Evolutionary conservation across 1,140 invertebrate species (phyloP).

Genomic region (Adoxophyes honmai): DNA sequence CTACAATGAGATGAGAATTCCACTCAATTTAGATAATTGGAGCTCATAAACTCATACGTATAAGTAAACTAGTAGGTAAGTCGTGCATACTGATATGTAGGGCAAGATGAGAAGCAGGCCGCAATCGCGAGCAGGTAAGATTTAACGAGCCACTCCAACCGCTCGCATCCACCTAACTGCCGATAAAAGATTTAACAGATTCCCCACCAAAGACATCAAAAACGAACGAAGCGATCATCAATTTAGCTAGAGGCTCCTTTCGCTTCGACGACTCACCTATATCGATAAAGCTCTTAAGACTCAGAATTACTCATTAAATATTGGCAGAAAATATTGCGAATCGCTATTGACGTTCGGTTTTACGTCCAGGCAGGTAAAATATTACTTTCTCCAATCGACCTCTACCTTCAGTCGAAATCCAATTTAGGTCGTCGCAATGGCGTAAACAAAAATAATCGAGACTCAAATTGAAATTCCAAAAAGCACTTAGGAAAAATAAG

Average conservation of each 20-base stretch:
- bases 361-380: constrained; percentile 8
- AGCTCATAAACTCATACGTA: too few relatives aligned
- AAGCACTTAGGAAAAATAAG: constrained; percentile 38
- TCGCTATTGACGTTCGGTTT: constrained; percentile 6
- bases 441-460: constrained; percentile 30
- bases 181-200: constrained; percentile 60
- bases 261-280: constrained; percentile 4
- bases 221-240: constrained; percentile 39
- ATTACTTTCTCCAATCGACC: constrained; percentile 12
- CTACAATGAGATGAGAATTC: too few relatives aligned
- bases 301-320: constrained; percentile 8
- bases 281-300: constrained; percentile 20
- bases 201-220: constrained; percentile 45
- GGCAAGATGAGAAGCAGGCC: constrained; percentile 28
- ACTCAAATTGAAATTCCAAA: constrained; percentile 30
- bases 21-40: too few relatives aligned
- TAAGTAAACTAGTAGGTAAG: constrained; percentile 16
- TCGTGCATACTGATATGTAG: constrained; percentile 33
- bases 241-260: constrained; percentile 27
- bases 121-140: constrained; percentile 38
- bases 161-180: constrained; percentile 35
- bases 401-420: neutral
- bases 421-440: constrained; percentile 12
- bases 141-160: constrained; percentile 39
- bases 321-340: constrained; percentile 1